phyloP scores from a whole-genome alignment of 2,113 vertebrate genomes.

The Phrynosoma platyrhinos region DNA sequence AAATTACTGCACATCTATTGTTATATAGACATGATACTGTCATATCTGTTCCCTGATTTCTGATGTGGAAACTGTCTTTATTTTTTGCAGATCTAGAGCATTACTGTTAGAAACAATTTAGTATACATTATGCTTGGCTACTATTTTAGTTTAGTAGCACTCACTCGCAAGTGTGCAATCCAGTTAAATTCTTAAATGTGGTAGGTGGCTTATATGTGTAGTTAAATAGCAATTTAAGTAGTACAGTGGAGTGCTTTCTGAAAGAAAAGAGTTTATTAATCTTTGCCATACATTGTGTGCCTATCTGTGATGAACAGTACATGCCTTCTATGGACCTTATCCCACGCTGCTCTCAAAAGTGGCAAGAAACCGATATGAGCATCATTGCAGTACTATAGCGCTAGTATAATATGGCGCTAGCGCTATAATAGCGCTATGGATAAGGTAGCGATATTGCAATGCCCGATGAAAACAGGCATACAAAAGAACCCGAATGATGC shows the following conservation, averaged over 20 bases:
- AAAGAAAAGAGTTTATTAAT: conserved; percentile 54
- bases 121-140: conserved; percentile 42
- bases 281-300: conserved; percentile 54
- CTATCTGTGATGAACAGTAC: conserved; percentile 53
- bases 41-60: not conserved
- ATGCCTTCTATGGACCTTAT: conserved; percentile 54
- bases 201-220: conserved; percentile 60
- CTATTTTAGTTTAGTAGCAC: conserved; percentile 36
- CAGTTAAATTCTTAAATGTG: conserved; percentile 46
- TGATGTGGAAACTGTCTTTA: conserved; percentile 27
- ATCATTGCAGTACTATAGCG: too few species aligned
- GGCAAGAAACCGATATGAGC: too few species aligned
- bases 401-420: too few species aligned
- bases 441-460: too few species aligned
- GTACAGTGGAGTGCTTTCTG: conserved; percentile 50
- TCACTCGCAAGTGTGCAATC: not conserved
- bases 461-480: too few species aligned
- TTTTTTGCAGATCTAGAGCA: not conserved
- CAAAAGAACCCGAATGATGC: too few species aligned
- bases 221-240: conserved; percentile 53
- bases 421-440: too few species aligned
- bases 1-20: not conserved
- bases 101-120: conserved; percentile 15
- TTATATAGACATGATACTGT: not conserved
- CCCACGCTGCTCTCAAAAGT: too few species aligned